These are phyloP conservation scores for Scaptomyza tumidula DNA, from an alignment of 2,888 invertebrate species.

Conservation along the genomic window DNA sequence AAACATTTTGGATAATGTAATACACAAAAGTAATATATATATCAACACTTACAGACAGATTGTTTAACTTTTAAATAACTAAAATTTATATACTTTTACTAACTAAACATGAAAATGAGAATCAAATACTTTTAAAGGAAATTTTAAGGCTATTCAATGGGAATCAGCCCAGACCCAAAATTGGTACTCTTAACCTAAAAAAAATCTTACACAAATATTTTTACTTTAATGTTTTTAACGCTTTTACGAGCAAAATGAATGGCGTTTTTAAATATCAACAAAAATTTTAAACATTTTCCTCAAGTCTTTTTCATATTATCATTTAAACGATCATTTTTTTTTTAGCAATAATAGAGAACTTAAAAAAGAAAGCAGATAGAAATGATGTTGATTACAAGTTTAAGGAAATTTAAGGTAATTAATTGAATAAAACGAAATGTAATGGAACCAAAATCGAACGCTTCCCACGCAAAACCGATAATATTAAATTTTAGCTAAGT, in stretches of 20 bases:
- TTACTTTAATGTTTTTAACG: conserved; percentile 79
- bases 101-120: conserved; percentile 37
- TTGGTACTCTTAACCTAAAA: conserved; percentile 56
- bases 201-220: conserved; percentile 53
- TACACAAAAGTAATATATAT: conserved; percentile 12
- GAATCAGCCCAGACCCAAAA: conserved; percentile 38
- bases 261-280: conserved; percentile 64
- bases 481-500: conserved; percentile 75
- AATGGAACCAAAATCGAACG: conserved; percentile 84
- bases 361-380: conserved; percentile 1
- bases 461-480: conserved; percentile 83
- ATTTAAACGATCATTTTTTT: conserved; percentile 40
- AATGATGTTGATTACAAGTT: conserved; percentile 30
- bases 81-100: conserved; percentile 64
- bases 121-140: conserved; percentile 64
- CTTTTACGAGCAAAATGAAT: conserved; percentile 67
- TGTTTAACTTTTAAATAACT: conserved; percentile 58
- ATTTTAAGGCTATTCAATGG: conserved; percentile 58
- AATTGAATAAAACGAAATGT: conserved; percentile 72
- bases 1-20: conserved; percentile 26
- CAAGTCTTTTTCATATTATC: conserved; percentile 57
- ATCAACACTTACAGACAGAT: conserved; percentile 17
- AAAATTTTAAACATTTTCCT: conserved; percentile 59
- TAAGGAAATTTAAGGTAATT: conserved; percentile 47
- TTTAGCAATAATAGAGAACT: not conserved